These are phyloP conservation scores for Hemiprocne comata DNA, from an alignment of 2,113 vertebrate genomes.

Conservation along the genomic window DNA sequence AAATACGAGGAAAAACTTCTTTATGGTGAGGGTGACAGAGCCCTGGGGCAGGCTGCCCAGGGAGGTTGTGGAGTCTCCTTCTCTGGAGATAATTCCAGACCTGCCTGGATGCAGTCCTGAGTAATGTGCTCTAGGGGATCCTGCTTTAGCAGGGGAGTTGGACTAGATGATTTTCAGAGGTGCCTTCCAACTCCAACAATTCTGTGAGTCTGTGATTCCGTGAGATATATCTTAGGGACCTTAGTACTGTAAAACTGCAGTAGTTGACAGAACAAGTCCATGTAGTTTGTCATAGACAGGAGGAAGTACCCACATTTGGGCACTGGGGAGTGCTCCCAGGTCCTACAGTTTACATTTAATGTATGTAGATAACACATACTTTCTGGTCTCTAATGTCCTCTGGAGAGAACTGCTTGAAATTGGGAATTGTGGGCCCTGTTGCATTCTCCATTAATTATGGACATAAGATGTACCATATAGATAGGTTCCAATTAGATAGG, in stretches of 20 bases:
- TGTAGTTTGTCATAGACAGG: not conserved
- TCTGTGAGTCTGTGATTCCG: too few relatives aligned
- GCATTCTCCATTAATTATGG: not conserved
- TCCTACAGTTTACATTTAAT: not conserved
- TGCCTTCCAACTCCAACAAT: too few relatives aligned
- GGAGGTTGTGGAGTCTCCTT: too few relatives aligned
- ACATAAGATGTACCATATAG: not conserved
- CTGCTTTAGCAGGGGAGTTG: too few relatives aligned
- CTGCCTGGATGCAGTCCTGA: too few relatives aligned
- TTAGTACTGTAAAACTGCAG: not conserved
- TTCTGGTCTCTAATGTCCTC: not conserved
- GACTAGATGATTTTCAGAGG: too few relatives aligned
- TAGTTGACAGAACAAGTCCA: not conserved
- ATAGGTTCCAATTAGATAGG: not conserved
- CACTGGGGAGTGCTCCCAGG: not conserved
- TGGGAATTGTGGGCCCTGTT: not conserved
- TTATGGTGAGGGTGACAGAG: too few relatives aligned
- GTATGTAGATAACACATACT: not conserved
- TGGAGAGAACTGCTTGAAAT: not conserved
- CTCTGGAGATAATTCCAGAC: too few relatives aligned
- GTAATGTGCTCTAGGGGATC: too few relatives aligned
- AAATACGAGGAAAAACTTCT: too few relatives aligned
- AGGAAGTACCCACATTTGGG: not conserved
- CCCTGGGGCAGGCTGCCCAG: too few relatives aligned
- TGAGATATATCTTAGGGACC: not conserved